A percentile compares a stretch with the other conserved stretches of the same genome.
These are phyloP conservation scores for Ectemnius cavifrons DNA, from an alignment of 2,888 invertebrate genomes.

Conservation along the genomic window DNA sequence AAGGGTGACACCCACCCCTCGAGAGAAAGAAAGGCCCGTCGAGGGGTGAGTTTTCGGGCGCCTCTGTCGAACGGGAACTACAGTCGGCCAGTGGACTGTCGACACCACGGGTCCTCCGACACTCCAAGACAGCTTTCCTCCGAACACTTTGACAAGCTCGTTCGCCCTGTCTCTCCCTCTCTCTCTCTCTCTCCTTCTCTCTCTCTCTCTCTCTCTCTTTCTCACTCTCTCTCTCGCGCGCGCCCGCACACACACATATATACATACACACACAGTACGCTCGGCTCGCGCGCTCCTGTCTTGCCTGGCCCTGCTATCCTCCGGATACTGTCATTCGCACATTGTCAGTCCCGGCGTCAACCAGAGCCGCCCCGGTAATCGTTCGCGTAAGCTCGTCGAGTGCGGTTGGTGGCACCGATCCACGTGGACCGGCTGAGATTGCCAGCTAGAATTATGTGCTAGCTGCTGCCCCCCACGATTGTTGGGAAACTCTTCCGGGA, in stretches of 20 bases:
- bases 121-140: constrained; percentile 4
- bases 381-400: constrained; percentile 25
- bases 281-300: too few relatives aligned
- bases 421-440: too few relatives aligned
- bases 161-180: neutral
- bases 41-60: constrained; percentile 57
- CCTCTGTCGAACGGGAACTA: constrained; percentile 32
- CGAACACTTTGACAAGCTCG: neutral
- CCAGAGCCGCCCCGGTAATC: neutral
- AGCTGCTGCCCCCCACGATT: too few relatives aligned
- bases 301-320: neutral
- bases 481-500: too few relatives aligned
- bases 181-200: too few relatives aligned
- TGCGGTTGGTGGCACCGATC: constrained; percentile 1
- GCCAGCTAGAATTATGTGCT: too few relatives aligned
- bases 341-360: too few relatives aligned
- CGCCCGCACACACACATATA: too few relatives aligned
- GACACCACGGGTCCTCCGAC: constrained; percentile 37
- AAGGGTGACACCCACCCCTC: constrained; percentile 65
- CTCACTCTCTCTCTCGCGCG: too few relatives aligned
- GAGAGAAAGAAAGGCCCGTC: constrained; percentile 39
- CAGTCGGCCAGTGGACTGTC: constrained; percentile 51
- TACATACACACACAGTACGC: too few relatives aligned
- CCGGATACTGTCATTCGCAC: too few relatives aligned
- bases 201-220: too few relatives aligned